Base-by-base conservation (phyloP, 2,888 invertebrate species). In the Anaspis maculata region DNA sequence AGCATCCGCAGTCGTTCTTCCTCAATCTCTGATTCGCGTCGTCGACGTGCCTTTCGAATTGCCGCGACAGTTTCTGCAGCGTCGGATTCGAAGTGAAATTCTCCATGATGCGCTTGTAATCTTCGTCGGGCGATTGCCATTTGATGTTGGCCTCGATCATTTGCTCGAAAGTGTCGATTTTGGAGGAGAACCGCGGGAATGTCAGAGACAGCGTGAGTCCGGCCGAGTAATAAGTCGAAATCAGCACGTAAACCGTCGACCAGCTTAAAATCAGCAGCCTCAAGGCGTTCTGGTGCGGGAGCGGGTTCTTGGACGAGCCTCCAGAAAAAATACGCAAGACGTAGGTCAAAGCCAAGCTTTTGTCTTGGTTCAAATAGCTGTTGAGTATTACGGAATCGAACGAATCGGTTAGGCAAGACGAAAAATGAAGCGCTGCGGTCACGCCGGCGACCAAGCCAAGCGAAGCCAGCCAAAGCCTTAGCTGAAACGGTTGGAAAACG, bases 191-290 rank as follows among this genome's bases (percentile, higher is more conserved):
- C 31, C 43, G 36, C 3, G 48, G 49, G 33, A 44, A 44, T 22
- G 41, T 42, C 7, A 48, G 24, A 12, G 36, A 37, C 15, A 39
- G 16, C n/a, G n/a, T n/a, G n/a, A n/a, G n/a, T n/a, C n/a, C n/a
- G n/a, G n/a, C n/a, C n/a, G n/a, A n/a, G n/a, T 49, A 51, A 19
- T 41, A 42, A 2, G 42, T 42, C 14, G 40, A 37, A 13, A 45
- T 25, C n/a, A 52, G 6, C 11, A 42, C 27, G 19, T 38, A 35
- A 25, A 40, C 41, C 14, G 39, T 24, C n/a, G 37, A 32, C 25
- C 41, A 36, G 22, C 23, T 37, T 9, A 37, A 25, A 5, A 49
- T 16, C 7, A 45, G 30, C n/a, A 43, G 10, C 24, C 38, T 27
- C 2, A 32, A 23, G 5, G 38, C 23, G 5, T 11, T n/a, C 14